Evolutionary conservation across 1,140 invertebrate genomes (phyloP), one percentile per base, ranked within the genome.

Genomic region (Drosophila rhopaloa): DNA sequence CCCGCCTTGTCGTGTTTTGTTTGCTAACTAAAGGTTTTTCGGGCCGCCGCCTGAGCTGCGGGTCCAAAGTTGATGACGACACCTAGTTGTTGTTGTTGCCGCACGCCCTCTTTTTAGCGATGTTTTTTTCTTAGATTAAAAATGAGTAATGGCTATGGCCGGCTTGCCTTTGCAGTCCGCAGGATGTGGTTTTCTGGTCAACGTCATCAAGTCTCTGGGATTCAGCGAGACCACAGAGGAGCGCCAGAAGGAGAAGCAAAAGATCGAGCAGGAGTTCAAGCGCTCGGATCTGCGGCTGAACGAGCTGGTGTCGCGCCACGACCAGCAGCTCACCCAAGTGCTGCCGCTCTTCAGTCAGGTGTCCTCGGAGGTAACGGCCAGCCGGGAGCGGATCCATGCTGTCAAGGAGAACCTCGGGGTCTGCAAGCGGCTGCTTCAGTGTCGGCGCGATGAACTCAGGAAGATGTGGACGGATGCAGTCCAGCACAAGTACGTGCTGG

Each of bases 181-280:
- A 63, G 91, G 79, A 47, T 88, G 84, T 57, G 84, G 84, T 41
- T 88, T 98, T 72, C 94, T 99, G 72, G 98, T 98, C 95, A 97
- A 97, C 44, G 97, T 98, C 7, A 98, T 99, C 76, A 94, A 97
- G 63, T 97, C 97, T 0, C 91, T 99, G 56, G 97, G 97, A 27
- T 96, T 97, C 37, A 98, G 97, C 93, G 97, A 98, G 93, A 98
- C 97, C 35, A 97, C 97, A 93, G 97, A 98, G 90, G 97, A 99
- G 91, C 94, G 98, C 78, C 98, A 99, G 91, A 95, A 97, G 86
- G 98, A 99, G 93, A 98, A 98, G 88, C 96, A 96, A 0, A 97
- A 97, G 92, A 94, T 99, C 37, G 98, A 99, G 93, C 96, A 97
- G 78, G 97, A 98, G 91, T 99, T 97, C 90, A 97, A 97, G 91